These are phyloP conservation scores for Drosophila aldrichi DNA, from an alignment of 2,888 invertebrate species.

Conservation along the genomic window DNA sequence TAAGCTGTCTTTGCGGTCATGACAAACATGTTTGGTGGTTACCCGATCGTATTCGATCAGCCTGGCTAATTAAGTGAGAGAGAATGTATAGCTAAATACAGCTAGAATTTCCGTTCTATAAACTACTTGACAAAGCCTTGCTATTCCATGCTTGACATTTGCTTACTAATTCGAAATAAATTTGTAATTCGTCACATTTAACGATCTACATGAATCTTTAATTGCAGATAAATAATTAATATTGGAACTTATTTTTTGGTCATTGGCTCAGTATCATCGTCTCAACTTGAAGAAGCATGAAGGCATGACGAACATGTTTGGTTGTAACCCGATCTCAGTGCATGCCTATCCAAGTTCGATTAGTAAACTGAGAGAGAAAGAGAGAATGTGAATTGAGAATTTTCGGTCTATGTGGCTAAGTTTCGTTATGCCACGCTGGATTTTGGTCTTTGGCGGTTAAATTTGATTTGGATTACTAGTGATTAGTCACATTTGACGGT, in stretches of 20 bases:
- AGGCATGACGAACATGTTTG: no score
- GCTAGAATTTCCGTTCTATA: not conserved
- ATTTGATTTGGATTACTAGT: no score
- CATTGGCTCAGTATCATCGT: no score
- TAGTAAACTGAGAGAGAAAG: no score
- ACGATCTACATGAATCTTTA: not conserved
- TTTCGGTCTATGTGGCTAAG: no score
- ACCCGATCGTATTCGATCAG: slow-evolving; percentile 25
- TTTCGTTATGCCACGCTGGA: no score
- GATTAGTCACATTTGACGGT: not conserved
- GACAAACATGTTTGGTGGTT: slow-evolving; percentile 39
- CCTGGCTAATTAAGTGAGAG: not conserved
- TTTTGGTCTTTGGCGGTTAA: no score
- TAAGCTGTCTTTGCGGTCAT: not conserved
- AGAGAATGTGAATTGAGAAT: no score
- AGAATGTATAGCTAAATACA: not conserved
- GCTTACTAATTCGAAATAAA: not conserved
- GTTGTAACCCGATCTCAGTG: no score
- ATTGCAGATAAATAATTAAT: not conserved
- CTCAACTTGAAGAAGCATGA: no score
- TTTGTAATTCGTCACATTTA: not conserved
- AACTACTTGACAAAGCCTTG: not conserved
- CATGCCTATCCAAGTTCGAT: no score
- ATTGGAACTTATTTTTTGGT: no score
- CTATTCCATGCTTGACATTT: not conserved